Evolutionary conservation across 2,888 invertebrate species (phyloP).

Genomic region (Drosophila ustulata): DNA sequence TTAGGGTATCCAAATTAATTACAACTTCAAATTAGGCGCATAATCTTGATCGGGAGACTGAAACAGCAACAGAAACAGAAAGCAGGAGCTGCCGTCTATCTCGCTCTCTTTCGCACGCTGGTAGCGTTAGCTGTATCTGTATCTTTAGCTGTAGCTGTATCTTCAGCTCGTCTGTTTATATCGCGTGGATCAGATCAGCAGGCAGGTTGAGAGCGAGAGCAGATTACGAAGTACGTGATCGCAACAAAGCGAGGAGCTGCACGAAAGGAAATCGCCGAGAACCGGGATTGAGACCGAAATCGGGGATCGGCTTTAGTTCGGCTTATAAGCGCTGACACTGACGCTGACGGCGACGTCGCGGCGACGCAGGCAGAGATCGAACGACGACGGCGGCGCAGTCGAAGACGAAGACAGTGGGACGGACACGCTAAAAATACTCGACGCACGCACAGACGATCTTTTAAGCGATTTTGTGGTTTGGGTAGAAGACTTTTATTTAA

Average conservation of each 20-base stretch:
- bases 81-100: conserved; percentile 41
- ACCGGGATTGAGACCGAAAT: conserved; percentile 27
- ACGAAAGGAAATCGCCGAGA: conserved; percentile 60
- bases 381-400: conserved; percentile 40
- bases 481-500: too few species aligned
- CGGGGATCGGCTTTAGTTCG: conserved; percentile 65
- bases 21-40: conserved; percentile 82
- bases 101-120: conserved; percentile 13
- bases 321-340: conserved; percentile 69
- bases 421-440: conserved; percentile 25
- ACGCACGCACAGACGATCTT: conserved; percentile 55
- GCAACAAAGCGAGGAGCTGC: conserved; percentile 65
- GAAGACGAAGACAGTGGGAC: conserved; percentile 16
- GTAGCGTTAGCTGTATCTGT: neutral
- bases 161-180: conserved; percentile 54
- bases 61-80: conserved; percentile 6
- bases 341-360: conserved; percentile 38
- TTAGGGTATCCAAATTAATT: conserved; percentile 83
- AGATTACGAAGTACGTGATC: conserved; percentile 75
- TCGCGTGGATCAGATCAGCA: conserved; percentile 69
- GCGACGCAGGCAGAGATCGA: conserved; percentile 52
- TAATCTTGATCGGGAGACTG: conserved; percentile 77
- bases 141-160: conserved; percentile 21
- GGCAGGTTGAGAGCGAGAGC: conserved; percentile 72
- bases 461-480: conserved; percentile 71